These are phyloP conservation scores for Lepetodrilus schrolli DNA, from an alignment of 2,888 invertebrate genomes.

Conservation along the genomic window DNA sequence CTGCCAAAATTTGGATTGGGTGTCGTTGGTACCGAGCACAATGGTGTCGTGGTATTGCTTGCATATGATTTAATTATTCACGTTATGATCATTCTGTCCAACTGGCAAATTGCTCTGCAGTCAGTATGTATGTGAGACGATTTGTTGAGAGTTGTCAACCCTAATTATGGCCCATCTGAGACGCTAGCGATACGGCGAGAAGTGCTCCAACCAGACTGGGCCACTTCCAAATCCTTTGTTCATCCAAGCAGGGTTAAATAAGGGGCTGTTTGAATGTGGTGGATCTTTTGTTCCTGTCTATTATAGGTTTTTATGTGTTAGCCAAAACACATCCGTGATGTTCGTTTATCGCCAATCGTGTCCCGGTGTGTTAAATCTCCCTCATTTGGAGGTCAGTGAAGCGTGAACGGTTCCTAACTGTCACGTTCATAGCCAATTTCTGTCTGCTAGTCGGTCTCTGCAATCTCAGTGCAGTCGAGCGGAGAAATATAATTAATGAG, in stretches of 20 bases:
- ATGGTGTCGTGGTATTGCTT: too few relatives aligned
- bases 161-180: not conserved
- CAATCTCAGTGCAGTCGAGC: not conserved
- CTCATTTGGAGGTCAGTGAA: slow-evolving; percentile 15
- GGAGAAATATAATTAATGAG: slow-evolving; percentile 12
- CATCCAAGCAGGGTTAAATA: not conserved
- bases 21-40: too few relatives aligned
- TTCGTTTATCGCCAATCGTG: slow-evolving; percentile 16
- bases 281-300: slow-evolving; percentile 23
- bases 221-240: not conserved
- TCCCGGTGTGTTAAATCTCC: slow-evolving; percentile 16
- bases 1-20: too few relatives aligned
- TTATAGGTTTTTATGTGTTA: slow-evolving; percentile 21
- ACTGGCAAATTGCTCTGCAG: not conserved
- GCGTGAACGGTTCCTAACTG: not conserved
- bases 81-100: not conserved
- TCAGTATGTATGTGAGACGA: not conserved
- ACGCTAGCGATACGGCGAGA: not conserved
- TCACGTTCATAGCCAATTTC: slow-evolving; percentile 23
- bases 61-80: slow-evolving; percentile 13
- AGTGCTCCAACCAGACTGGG: not conserved
- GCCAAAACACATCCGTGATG: slow-evolving; percentile 26
- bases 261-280: slow-evolving; percentile 11
- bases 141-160: not conserved
- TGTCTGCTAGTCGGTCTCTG: not conserved